Evolutionary conservation across 2,797 vertebrate species (phyloP).

Genomic region (Coendou prehensilis): DNA sequence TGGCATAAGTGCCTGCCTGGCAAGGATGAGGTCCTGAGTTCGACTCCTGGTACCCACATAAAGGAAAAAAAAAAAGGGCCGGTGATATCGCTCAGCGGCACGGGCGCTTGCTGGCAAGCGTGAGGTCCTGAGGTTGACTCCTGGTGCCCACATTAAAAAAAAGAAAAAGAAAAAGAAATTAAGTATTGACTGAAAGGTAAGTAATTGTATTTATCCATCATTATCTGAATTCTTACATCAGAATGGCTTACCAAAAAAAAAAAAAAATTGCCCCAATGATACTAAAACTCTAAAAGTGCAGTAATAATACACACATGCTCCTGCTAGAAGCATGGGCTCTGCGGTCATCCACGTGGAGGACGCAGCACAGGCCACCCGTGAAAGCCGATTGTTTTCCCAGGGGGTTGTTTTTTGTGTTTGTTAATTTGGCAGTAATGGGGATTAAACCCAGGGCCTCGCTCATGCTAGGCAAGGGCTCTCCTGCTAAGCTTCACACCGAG

Average conservation of each 20-base stretch:
- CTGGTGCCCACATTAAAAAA: no score
- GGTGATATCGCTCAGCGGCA: no score
- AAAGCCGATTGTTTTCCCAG: rapidly evolving
- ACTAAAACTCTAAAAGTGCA: not conserved
- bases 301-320: rapidly evolving
- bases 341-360: not conserved
- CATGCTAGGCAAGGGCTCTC: not conserved
- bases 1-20: no score
- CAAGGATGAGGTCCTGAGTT: no score
- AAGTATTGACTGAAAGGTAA: conserved; percentile 73
- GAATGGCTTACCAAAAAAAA: not conserved
- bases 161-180: conserved; percentile 20
- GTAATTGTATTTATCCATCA: conserved; percentile 36
- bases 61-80: no score
- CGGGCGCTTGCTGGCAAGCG: no score
- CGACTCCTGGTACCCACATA: no score
- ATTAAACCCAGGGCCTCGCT: not conserved
- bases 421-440: not conserved
- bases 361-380: rapidly evolving
- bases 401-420: not conserved
- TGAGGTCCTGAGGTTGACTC: no score
- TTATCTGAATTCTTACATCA: conserved; percentile 25
- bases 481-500: not conserved
- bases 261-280: not conserved
- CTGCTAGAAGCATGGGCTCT: not conserved